A percentile compares a stretch with the other conserved stretches of the same genome.
Evolutionary conservation across 2,113 vertebrate genomes (phyloP).

Genomic region (Tragelaphus buxtoni): DNA sequence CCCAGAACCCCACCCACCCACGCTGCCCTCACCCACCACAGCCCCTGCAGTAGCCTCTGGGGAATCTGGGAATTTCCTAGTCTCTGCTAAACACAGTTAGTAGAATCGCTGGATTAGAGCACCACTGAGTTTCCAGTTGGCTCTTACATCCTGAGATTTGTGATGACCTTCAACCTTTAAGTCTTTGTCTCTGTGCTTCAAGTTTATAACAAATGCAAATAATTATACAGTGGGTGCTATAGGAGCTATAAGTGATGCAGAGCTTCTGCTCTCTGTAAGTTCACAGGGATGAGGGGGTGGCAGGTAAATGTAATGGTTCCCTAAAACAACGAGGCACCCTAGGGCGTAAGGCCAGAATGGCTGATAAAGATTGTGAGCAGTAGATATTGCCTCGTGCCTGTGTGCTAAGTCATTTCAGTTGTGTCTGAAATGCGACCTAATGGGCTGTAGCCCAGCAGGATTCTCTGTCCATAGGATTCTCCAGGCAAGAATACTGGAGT

Average conservation of each 20-base stretch:
- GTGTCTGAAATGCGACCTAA: not conserved
- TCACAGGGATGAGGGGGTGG: not conserved
- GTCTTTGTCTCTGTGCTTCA: not conserved
- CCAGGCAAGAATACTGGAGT: not conserved
- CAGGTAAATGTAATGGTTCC: not conserved
- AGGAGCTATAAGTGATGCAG: not conserved
- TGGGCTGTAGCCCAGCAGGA: not conserved
- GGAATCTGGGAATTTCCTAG: no score
- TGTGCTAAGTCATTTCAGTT: fast-evolving
- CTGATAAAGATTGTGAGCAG: no score
- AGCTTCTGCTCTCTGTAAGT: not conserved
- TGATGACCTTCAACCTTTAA: not conserved
- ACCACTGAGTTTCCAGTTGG: not conserved
- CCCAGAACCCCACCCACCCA: not conserved
- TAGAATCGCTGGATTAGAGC: not conserved
- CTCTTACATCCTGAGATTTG: not conserved
- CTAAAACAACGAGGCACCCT: not conserved
- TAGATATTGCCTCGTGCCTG: fast-evolving
- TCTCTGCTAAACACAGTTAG: not conserved
- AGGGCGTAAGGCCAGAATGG: not conserved
- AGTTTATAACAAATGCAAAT: not conserved
- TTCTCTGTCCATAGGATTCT: not conserved
- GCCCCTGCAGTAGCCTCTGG: not conserved
- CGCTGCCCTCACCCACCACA: fast-evolving
- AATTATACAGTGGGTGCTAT: fast-evolving